Base-by-base conservation (phyloP, 2,113 vertebrate genomes). In the Tretioscincus oriximinensis region DNA sequence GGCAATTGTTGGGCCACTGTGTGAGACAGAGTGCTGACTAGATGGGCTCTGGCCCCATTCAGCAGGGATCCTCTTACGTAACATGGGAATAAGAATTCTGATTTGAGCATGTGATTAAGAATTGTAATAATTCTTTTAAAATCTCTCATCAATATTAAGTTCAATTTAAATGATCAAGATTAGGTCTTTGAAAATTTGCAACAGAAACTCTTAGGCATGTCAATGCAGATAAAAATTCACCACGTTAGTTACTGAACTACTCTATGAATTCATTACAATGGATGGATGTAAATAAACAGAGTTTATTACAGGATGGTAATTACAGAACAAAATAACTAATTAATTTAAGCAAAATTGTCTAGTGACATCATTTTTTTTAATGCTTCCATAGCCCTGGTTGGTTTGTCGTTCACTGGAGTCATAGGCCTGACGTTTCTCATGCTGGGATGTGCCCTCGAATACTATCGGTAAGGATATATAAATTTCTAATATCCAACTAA, bases 361-460 rank as follows among this genome's bases (percentile, higher is more conserved):
- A 76, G 29, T 66, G 45, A 47, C 64, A 20, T 35, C 21, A 45
- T 66, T 75, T 65, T 78, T 76, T 88, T 87, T 74, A 76, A 11
- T 10, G 14, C 5, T 82, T 28, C 87, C 92, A 69, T 93, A 99
- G 98, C 97, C 88, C 95, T 99, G 69, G 97, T 99, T 80, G 96
- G 90, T 0, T 93, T 99, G 84, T 99, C 98, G 47, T 99, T 99
- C 90, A 98, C 95, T 83, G 98, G 98, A 64, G 98, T 97, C 85
- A 97, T 99, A 79, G 98, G 98, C 28, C 92, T 99, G 84, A 99
- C 98, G 0, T 98, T 99, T 91, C 97, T 99, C 28, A 96, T 99
- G 90, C 92, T 99, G 92, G 96, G 97, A 85, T 99, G 98, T 93
- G 98, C 95, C 79, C 89, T 99, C 92, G 96, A 98, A 73, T 91